Evolutionary conservation across 2,888 invertebrate genomes (phyloP).

Genomic region (Ceramica pisi): DNA sequence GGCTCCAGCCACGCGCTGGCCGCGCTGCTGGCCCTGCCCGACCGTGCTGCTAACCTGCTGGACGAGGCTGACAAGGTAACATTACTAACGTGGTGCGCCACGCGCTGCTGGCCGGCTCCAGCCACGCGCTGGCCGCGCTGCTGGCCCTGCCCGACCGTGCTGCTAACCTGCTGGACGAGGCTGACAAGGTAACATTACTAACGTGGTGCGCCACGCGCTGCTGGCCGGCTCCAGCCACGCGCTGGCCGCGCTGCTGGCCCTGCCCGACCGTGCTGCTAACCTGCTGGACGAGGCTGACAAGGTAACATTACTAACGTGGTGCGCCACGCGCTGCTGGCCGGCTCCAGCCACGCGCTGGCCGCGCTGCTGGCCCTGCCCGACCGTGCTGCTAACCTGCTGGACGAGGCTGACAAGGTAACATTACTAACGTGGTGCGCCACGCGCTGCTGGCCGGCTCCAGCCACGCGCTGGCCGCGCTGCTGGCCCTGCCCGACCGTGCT

Average conservation of each 20-base stretch:
- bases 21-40: conserved; percentile 93
- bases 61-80: conserved; percentile 64
- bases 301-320: conserved; percentile 65
- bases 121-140: conserved; percentile 91
- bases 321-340: conserved; percentile 91
- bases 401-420: conserved; percentile 64
- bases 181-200: conserved; percentile 66
- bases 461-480: conserved; percentile 91
- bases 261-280: conserved; percentile 92
- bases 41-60: conserved; percentile 89
- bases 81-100: conserved; percentile 46
- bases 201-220: conserved; percentile 88
- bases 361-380: conserved; percentile 93
- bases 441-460: conserved; percentile 94
- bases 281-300: conserved; percentile 61
- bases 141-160: conserved; percentile 93
- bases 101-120: conserved; percentile 93
- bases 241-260: conserved; percentile 92
- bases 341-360: conserved; percentile 92
- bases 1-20: conserved; percentile 92
- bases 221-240: conserved; percentile 92
- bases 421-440: conserved; percentile 40
- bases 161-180: conserved; percentile 79
- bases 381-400: conserved; percentile 89
- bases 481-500: conserved; percentile 93